A percentile compares a stretch with the other conserved stretches of the same genome.
phyloP scores from a whole-genome alignment of 2,797 vertebrate genomes.

The Remorina albescens region DNA sequence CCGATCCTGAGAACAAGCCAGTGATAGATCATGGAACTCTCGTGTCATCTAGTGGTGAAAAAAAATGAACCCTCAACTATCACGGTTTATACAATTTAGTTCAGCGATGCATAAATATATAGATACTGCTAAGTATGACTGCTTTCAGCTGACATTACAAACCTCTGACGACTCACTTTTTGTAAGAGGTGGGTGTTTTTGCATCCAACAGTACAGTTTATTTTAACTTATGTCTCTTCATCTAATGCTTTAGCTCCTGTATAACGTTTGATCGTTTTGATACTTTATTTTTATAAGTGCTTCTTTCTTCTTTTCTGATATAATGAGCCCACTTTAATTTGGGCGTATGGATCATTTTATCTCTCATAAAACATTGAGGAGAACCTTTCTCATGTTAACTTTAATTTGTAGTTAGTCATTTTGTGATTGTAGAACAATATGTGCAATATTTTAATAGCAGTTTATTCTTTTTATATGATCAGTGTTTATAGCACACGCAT shows the following conservation, averaged over 20 bases:
- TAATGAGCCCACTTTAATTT: neutral
- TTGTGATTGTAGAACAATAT: no score
- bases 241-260: neutral
- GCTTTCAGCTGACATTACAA: neutral
- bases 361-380: no score
- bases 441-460: no score
- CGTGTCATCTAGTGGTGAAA: conserved; percentile 61
- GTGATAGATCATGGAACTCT: conserved; percentile 17
- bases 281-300: no score
- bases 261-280: no score
- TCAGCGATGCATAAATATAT: no score
- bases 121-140: no score
- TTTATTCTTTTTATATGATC: no score
- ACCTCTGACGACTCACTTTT: neutral
- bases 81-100: fast-evolving
- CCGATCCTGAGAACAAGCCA: neutral
- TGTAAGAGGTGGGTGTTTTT: neutral
- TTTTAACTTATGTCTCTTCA: neutral
- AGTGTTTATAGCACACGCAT: no score
- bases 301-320: no score
- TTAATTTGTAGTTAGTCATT: no score
- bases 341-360: neutral
- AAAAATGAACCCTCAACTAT: neutral
- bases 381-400: no score
- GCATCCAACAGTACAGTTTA: neutral